Evolutionary conservation across 2,888 invertebrate genomes (phyloP), one percentile per base, ranked within the genome.

Genomic region (Xestia rhomboidea): DNA sequence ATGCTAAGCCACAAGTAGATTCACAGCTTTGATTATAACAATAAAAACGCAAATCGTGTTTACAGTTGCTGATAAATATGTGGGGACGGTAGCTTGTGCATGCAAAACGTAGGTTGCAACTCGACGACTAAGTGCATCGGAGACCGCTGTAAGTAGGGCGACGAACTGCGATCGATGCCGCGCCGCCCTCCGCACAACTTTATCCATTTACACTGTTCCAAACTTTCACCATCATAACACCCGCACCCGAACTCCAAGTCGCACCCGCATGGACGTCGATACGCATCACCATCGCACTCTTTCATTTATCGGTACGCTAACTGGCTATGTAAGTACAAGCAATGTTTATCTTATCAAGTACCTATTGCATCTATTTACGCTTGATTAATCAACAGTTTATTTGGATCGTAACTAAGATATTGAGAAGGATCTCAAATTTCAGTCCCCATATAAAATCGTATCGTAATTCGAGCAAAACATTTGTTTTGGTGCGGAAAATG

Each of bases 151-250:
- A 96, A 96, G 96, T 96, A 96, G 96, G 96, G 93, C 96, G 96
- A 95, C 96, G 96, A 96, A 96, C 96, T 95, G 93, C 95, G 96
- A 96, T 96, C 96, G 96, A 96, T 96, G 94, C 89, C 92, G 92
- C 90, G 89, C 93, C 94, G 94, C 95, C 95, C 95, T 95, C 95
- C 89, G 92, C 89, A 93, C 95, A 95, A 95, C 95, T 96, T 95
- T 95, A 95, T 95, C 94, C 96, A 95, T 96, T 96, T 94, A 93
- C 95, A 96, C 93, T 92, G 94, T 92, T 92, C 93, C 94, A 93
- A 95, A 95, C 95, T 95, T 95, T 93, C 92, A 91, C 94, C 94
- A 95, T 95, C 94, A 95, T 93, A 95, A 94, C 93, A 94, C 91
- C 89, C 90, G 89, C 89, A 89, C 85, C 88, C 83, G 84, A 85